phyloP scores from a whole-genome alignment of 2,888 invertebrate genomes.

The Abscondita cerata region DNA sequence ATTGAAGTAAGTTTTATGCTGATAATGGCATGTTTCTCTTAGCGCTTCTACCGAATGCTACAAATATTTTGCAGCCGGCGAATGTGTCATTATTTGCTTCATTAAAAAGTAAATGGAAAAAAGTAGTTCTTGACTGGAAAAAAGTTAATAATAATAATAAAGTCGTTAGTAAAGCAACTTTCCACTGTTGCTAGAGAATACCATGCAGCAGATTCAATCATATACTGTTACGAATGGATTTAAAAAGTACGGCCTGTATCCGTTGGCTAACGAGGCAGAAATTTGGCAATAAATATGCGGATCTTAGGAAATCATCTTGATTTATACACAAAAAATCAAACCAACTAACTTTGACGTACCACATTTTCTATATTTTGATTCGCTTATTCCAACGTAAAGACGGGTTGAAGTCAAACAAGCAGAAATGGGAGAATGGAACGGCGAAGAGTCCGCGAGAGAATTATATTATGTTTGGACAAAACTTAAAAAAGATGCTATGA shows the following conservation, averaged over 20 bases:
- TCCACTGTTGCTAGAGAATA: conserved; percentile 11
- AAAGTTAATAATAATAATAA: conserved; percentile 19
- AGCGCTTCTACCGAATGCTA: conserved; percentile 25
- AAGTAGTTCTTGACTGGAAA: conserved; percentile 18
- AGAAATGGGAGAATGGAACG: conserved; percentile 8
- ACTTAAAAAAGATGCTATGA: conserved; percentile 7
- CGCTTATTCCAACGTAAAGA: conserved; percentile 18
- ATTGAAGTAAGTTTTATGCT: conserved; percentile 16
- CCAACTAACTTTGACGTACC: conserved; percentile 34
- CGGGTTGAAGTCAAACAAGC: conserved; percentile 11
- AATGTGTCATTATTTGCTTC: conserved; percentile 26
- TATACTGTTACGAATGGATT: conserved; percentile 27
- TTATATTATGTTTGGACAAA: conserved; percentile 12
- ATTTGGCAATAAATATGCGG: conserved; percentile 32
- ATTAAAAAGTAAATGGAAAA: conserved; percentile 28
- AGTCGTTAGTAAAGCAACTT: conserved; percentile 13
- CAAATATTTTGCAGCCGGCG: conserved; percentile 24
- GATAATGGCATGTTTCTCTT: conserved; percentile 17
- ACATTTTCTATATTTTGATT: conserved; percentile 36
- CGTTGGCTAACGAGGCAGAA: conserved; percentile 30
- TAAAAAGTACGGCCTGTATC: conserved; percentile 35
- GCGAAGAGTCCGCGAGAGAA: conserved; percentile 11
- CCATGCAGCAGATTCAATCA: not conserved
- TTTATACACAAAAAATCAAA: conserved; percentile 22
- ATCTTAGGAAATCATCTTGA: conserved; percentile 16